Evolutionary conservation across 2,797 vertebrate genomes (phyloP), one percentile per base, ranked within the genome.

Genomic region (Rhinogobio ventralis): DNA sequence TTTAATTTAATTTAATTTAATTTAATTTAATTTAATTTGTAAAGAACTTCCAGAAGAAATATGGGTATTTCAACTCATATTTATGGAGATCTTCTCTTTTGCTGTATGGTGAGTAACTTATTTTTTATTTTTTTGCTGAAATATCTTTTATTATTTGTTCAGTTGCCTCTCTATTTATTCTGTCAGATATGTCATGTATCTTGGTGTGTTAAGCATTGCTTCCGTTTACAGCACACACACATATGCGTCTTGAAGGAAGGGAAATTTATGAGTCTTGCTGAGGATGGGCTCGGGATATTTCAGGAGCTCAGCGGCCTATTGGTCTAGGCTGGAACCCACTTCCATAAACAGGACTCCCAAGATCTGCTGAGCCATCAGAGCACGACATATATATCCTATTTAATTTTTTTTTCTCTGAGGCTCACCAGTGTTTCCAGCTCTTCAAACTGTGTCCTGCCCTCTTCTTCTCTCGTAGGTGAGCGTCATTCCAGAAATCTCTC

Each of bases 321-420:
- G 94, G 94, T 93, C 93, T 91, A 88, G 66, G 84, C 36, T 67
- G 89, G 90, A 92, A 93, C 90, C 86, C 87, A 91, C 90, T 94
- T 94, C 94, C 94, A 93, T 95, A 95, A 94, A 93, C 85, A 95
- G 94, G 90, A 88, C 91, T 81, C 82, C 88, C 64, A 86, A 84
- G 88, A 89, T 92, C 88, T 93, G 93, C 93, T 93, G 94, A 95
- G 91, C 76, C 92, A 90, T 92, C 91, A 79, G 88, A 73, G 87
- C 46, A 84, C 86, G 85, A 88, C 93, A 92, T 95, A 95, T 94
- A 95, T 91, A 94, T 91, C 84, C 88, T 84, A 82, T 82, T 89
- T 82, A 82, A 75, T 88, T 91, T 93, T 92, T 92, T 91, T 86
- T 86, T 73, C 89, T 90, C 86, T 89, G 90, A 73, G 86, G 64